phyloP scores from a whole-genome alignment of 2,888 invertebrate genomes.

The Habrosyne pyritoides region DNA sequence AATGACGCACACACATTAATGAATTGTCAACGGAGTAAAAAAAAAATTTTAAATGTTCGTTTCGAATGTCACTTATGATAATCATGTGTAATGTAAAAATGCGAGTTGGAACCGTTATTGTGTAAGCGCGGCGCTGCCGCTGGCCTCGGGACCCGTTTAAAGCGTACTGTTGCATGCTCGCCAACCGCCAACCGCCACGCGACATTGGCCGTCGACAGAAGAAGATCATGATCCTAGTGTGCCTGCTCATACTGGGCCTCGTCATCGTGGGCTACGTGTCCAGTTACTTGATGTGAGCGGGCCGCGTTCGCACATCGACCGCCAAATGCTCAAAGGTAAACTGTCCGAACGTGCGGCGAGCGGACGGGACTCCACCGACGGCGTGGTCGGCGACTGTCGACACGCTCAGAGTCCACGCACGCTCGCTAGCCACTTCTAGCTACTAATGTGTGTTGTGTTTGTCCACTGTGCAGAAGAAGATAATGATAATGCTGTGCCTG shows the following conservation, averaged over 20 bases:
- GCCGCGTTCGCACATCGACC: conserved; percentile 40
- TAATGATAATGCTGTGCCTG: conserved; percentile 95
- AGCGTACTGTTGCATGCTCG: conserved; percentile 78
- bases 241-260: conserved; percentile 92
- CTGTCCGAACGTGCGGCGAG: conserved; percentile 38
- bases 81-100: conserved; percentile 23
- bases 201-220: conserved; percentile 85
- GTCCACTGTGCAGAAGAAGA: conserved; percentile 93
- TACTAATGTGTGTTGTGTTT: conserved; percentile 78
- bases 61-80: conserved; percentile 12
- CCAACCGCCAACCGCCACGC: conserved; percentile 32
- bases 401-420: conserved; percentile 33
- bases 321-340: conserved; percentile 77
- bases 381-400: conserved; percentile 2
- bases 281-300: conserved; percentile 83
- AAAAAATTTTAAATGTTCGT: conserved; percentile 9
- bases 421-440: conserved; percentile 60
- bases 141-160: conserved; percentile 57
- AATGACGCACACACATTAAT: conserved; percentile 72
- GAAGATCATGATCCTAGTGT: conserved; percentile 96
- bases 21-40: conserved; percentile 21
- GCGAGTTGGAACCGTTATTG: conserved; percentile 41
- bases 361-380: conserved; percentile 33
- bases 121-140: conserved; percentile 28
- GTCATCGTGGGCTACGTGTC: conserved; percentile 89